These are phyloP conservation scores for Gephyroberyx darwinii DNA, from an alignment of 2,797 vertebrate species.

Conservation along the genomic window DNA sequence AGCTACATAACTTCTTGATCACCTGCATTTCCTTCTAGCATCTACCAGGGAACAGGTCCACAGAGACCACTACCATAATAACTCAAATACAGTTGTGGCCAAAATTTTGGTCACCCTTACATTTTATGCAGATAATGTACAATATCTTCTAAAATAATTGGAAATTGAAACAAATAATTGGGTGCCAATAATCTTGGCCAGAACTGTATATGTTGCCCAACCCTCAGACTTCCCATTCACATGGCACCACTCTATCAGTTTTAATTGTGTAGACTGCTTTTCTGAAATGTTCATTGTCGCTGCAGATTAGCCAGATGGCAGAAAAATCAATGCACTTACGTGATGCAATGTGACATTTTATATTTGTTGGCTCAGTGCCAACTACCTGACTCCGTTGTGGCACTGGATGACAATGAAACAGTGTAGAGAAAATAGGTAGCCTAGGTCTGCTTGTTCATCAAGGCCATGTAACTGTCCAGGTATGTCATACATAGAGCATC, in stretches of 20 bases:
- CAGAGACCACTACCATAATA: slow-evolving; percentile 1
- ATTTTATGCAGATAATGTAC: too few species aligned
- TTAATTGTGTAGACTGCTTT: neutral
- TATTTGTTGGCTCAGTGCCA: slow-evolving; percentile 31
- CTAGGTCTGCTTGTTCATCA: too few species aligned
- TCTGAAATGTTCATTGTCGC: neutral
- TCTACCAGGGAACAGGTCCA: slow-evolving; percentile 7
- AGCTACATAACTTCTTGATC: neutral
- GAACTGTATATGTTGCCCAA: neutral
- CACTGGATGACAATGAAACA: slow-evolving; percentile 17
- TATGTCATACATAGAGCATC: too few species aligned
- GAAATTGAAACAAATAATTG: too few species aligned
- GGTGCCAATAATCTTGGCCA: too few species aligned
- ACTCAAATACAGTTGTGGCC: neutral
- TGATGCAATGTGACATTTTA: slow-evolving; percentile 40
- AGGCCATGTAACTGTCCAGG: too few species aligned
- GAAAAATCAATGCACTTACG: slow-evolving; percentile 2
- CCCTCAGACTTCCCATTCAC: slow-evolving; percentile 1
- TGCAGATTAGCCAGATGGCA: slow-evolving; percentile 46
- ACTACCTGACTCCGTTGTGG: slow-evolving; percentile 9
- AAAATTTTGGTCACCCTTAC: too few species aligned
- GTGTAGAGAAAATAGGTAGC: neutral
- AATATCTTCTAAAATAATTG: too few species aligned
- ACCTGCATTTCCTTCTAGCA: neutral
- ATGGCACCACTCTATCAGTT: neutral